Conservation (phyloP, 2,113 vertebrate genomes). For the Pipra filicauda region DNA sequence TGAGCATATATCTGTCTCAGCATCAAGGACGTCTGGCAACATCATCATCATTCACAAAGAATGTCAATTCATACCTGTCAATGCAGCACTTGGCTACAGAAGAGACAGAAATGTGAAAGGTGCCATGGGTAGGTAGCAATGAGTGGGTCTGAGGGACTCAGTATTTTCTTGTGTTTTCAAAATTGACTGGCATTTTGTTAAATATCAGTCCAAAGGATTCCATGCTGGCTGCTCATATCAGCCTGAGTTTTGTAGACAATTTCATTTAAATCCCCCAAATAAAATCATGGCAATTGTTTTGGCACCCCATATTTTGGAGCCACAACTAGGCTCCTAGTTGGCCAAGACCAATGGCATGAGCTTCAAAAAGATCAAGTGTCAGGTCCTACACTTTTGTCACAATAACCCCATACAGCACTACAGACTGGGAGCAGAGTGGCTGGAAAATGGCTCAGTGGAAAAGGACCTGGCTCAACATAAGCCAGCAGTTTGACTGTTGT, state of each 20-base stretch:
- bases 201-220: background rate
- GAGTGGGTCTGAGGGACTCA: background rate
- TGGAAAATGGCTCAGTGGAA: fast-evolving
- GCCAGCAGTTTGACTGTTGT: background rate
- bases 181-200: background rate
- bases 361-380: background rate
- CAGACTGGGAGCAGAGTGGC: background rate
- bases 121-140: background rate
- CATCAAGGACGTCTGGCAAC: background rate
- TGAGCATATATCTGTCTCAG: background rate
- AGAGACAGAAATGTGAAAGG: background rate
- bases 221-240: background rate
- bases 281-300: background rate
- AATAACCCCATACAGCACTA: background rate
- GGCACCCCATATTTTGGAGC: background rate
- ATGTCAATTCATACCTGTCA: background rate
- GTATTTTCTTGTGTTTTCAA: background rate
- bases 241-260: background rate
- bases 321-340: too few relatives aligned
- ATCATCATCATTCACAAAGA: background rate
- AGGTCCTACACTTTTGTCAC: fast-evolving
- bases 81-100: background rate
- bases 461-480: background rate
- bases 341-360: background rate
- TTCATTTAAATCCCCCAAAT: background rate